phyloP scores from a whole-genome alignment of 2,113 vertebrate genomes.

The Ascaphus truei region DNA sequence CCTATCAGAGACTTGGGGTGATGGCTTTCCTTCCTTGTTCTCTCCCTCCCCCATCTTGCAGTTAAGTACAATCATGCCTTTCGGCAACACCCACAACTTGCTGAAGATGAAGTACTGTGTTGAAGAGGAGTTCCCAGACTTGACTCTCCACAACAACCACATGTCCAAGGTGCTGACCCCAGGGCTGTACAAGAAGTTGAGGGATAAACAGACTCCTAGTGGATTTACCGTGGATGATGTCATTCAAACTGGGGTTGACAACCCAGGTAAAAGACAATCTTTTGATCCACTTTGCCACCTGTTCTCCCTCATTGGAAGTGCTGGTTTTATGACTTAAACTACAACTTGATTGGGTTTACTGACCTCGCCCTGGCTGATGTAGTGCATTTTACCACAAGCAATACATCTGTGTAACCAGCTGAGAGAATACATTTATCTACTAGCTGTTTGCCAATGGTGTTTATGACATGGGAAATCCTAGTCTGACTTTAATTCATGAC shows the following conservation, averaged over 20 bases:
- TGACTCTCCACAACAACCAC: conserved; percentile 89
- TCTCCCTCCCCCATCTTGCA: conserved; percentile 48
- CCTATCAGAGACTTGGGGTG: not conserved
- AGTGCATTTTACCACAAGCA: too few relatives aligned
- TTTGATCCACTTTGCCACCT: conserved; percentile 12
- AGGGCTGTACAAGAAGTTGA: conserved; percentile 64
- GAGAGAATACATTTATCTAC: too few relatives aligned
- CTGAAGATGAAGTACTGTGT: conserved; percentile 72
- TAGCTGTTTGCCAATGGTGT: too few relatives aligned
- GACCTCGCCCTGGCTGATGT: too few relatives aligned
- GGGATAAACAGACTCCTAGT: conserved; percentile 57
- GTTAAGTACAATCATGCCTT: conserved; percentile 83
- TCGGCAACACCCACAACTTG: conserved; percentile 89
- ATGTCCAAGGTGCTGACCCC: conserved; percentile 69
- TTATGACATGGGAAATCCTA: too few relatives aligned
- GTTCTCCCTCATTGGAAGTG: conserved; percentile 18
- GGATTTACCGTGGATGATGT: conserved; percentile 70
- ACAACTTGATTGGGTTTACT: too few relatives aligned
- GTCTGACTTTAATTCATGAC: too few relatives aligned
- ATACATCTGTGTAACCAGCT: too few relatives aligned
- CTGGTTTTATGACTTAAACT: too few relatives aligned
- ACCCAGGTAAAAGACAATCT: conserved; percentile 68
- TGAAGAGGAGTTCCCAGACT: conserved; percentile 83
- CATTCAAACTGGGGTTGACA: conserved; percentile 81
- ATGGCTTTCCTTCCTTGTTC: conserved; percentile 32